phyloP scores from a whole-genome alignment of 1,140 invertebrate genomes.

The Cotesia typhae region DNA sequence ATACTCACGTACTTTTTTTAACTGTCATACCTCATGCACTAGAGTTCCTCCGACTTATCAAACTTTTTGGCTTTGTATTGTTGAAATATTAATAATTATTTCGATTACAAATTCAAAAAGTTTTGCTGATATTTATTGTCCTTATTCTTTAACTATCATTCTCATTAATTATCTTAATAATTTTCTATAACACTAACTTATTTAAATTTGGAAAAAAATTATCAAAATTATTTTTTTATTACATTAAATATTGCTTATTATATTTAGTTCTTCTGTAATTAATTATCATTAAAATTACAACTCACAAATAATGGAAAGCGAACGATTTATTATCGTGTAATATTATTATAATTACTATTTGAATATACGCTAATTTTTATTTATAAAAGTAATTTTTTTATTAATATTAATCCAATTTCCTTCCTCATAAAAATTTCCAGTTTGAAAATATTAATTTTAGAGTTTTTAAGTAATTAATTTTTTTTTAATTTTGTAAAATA shows the following conservation, averaged over 20 bases:
- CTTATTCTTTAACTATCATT: constrained; percentile 21
- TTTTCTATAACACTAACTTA: constrained; percentile 24
- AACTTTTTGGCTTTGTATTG: constrained; percentile 6
- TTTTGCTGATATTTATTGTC: constrained; percentile 9
- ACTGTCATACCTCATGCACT: constrained; percentile 8
- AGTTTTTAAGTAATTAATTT: too few species aligned
- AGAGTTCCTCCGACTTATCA: too few species aligned
- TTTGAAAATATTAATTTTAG: too few species aligned
- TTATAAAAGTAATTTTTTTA: constrained; percentile 18
- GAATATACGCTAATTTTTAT: constrained; percentile 42
- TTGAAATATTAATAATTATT: neutral
- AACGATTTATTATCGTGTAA: constrained; percentile 9
- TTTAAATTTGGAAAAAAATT: neutral
- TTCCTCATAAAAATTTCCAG: too few species aligned
- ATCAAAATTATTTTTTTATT: neutral
- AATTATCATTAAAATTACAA: neutral
- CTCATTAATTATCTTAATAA: constrained; percentile 23
- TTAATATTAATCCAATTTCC: too few species aligned
- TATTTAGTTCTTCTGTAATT: too few species aligned
- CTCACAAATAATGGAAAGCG: constrained; percentile 13
- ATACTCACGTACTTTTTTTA: constrained; percentile 9
- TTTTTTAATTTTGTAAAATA: too few species aligned
- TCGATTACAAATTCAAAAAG: constrained; percentile 11
- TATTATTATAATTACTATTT: constrained; percentile 35
- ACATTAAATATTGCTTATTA: neutral